These are phyloP conservation scores for Sciaenops ocellatus DNA, from an alignment of 2,797 vertebrate genomes.

Conservation along the genomic window DNA sequence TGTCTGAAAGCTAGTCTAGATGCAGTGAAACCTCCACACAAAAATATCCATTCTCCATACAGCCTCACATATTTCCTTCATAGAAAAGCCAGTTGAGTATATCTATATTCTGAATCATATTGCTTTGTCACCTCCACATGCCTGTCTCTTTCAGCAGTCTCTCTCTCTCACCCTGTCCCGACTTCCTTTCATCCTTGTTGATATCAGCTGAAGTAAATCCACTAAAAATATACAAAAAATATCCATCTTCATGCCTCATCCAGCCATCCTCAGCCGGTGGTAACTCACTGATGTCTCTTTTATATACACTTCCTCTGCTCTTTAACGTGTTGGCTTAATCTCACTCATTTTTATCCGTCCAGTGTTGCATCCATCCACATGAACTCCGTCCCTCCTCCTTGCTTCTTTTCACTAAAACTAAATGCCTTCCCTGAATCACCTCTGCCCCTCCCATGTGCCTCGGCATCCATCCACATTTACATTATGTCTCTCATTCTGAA, in stretches of 20 bases:
- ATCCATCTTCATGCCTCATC: constrained; percentile 26
- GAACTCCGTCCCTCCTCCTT: constrained; percentile 17
- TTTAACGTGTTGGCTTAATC: constrained; percentile 1
- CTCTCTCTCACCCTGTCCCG: constrained; percentile 8
- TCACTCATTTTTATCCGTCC: constrained; percentile 17
- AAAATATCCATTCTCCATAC: constrained; percentile 4
- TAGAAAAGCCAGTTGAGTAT: constrained; percentile 5
- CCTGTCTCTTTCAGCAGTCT: constrained; percentile 5
- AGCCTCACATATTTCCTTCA: not conserved
- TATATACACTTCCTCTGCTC: constrained; percentile 13
- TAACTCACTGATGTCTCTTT: constrained; percentile 28
- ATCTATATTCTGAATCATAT: constrained; percentile 23
- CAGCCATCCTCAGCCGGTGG: constrained; percentile 26
- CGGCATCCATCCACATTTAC: not conserved
- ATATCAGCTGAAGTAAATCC: constrained; percentile 40
- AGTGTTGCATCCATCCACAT: constrained; percentile 20
- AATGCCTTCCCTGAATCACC: constrained; percentile 17
- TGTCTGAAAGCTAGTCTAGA: not conserved
- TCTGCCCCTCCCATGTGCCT: constrained; percentile 8
- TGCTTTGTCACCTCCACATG: constrained; percentile 14
- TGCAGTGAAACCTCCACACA: not conserved
- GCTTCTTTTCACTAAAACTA: constrained; percentile 10
- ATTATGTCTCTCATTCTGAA: not conserved
- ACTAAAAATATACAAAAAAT: constrained; percentile 37
- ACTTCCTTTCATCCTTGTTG: constrained; percentile 28